Evolutionary conservation across 2,888 invertebrate genomes (phyloP).

Genomic region (Drosophila robusta): DNA sequence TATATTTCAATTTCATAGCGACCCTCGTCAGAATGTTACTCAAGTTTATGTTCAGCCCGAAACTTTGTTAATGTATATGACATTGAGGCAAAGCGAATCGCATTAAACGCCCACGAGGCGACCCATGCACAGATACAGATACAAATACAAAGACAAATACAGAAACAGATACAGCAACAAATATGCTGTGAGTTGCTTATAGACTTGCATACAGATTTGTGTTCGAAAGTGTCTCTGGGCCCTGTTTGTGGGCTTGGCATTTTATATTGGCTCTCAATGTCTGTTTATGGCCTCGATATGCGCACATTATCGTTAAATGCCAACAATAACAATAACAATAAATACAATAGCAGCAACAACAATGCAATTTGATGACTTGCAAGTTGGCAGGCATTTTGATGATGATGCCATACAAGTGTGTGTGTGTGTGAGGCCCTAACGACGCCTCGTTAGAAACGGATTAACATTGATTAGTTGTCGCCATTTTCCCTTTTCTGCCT

Average conservation of each 20-base stretch:
- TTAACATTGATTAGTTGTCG: conserved; percentile 74
- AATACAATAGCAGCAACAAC: conserved; percentile 45
- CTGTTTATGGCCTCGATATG: conserved; percentile 72
- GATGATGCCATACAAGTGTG: conserved; percentile 56
- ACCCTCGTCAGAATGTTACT: conserved; percentile 44
- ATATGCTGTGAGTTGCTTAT: conserved; percentile 2
- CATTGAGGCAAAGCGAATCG: conserved; percentile 60
- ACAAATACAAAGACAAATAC: conserved; percentile 17
- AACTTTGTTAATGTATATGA: conserved; percentile 62
- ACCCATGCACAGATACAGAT: conserved; percentile 18
- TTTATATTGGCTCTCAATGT: conserved; percentile 61
- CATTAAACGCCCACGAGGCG: conserved; percentile 54
- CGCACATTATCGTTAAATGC: conserved; percentile 74
- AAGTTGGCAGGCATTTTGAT: conserved; percentile 67
- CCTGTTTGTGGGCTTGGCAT: conserved; percentile 37
- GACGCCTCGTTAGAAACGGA: conserved; percentile 76
- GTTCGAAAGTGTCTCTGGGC: conserved; percentile 7
- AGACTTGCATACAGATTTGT: conserved; percentile 33
- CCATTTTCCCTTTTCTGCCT: conserved; percentile 6
- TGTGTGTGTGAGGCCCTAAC: conserved; percentile 44
- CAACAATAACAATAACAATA: conserved; percentile 55
- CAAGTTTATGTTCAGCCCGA: conserved; percentile 48
- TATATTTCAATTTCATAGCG: conserved; percentile 2
- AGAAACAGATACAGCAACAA: conserved; percentile 8
- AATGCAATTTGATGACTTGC: conserved; percentile 74